Percentiles rank a stretch among this genome's conserved stretches.
Evolutionary conservation across 2,888 invertebrate species (phyloP).

Genomic region (Phortica okadai): DNA sequence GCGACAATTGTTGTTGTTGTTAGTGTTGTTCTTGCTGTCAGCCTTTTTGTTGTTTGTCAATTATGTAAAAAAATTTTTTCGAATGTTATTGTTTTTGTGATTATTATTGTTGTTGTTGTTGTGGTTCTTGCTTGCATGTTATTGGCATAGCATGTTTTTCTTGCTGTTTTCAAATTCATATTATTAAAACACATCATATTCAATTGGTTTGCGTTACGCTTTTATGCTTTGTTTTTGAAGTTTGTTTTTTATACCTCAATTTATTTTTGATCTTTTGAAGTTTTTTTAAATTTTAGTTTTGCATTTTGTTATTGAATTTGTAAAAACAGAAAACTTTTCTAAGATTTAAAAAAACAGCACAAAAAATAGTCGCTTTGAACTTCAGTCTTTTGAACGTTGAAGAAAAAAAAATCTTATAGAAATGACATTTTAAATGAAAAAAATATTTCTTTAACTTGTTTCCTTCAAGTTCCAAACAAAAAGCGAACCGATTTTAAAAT

Average conservation of each 20-base stretch:
- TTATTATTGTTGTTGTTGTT: neutral
- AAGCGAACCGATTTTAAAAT: too few relatives aligned
- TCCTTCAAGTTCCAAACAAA: too few relatives aligned
- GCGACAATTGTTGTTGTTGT: neutral
- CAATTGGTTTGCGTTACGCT: neutral
- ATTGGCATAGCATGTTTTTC: neutral
- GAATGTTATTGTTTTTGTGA: neutral
- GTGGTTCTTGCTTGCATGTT: neutral
- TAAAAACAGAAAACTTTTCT: too few relatives aligned
- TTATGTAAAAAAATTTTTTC: conserved; percentile 5
- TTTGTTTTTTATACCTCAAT: neutral
- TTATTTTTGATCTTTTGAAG: neutral
- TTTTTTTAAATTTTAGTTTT: neutral
- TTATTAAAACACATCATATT: neutral
- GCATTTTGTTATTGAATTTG: neutral
- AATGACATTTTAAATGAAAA: too few relatives aligned
- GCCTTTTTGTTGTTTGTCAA: conserved; percentile 1
- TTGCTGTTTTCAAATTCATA: neutral
- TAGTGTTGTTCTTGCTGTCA: neutral
- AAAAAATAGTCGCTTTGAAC: too few relatives aligned
- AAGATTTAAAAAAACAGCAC: too few relatives aligned
- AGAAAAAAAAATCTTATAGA: too few relatives aligned
- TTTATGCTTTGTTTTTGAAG: neutral
- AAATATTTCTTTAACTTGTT: too few relatives aligned
- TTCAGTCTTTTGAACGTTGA: too few relatives aligned